Percentiles rank a stretch among this genome's conserved stretches.
phyloP scores from a whole-genome alignment of 2,797 vertebrate genomes.

The Phrynocephalus guinanensis region DNA sequence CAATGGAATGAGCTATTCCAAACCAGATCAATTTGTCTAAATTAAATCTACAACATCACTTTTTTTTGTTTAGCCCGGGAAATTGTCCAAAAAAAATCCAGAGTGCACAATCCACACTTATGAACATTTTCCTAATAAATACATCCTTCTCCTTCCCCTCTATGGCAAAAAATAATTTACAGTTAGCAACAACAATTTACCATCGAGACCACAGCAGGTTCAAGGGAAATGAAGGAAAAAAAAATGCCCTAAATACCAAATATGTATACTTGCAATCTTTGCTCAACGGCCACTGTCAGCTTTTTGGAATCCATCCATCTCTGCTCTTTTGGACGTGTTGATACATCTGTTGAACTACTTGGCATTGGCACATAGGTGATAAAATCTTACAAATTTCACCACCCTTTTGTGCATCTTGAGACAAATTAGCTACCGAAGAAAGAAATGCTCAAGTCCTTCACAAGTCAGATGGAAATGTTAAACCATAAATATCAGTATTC shows the following conservation, averaged over 20 bases:
- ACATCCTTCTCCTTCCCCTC: neutral
- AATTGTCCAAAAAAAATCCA: slow-evolving; percentile 63
- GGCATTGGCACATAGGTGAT: slow-evolving; percentile 20
- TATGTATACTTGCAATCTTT: neutral
- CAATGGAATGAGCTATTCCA: slow-evolving; percentile 22
- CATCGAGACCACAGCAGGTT: neutral
- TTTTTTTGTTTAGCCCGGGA: slow-evolving; percentile 49
- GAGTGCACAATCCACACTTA: slow-evolving; percentile 43
- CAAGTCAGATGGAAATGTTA: slow-evolving; percentile 46
- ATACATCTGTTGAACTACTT: slow-evolving; percentile 38
- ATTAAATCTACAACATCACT: slow-evolving; percentile 35
- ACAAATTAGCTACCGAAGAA: slow-evolving; percentile 51
- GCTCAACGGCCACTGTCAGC: neutral
- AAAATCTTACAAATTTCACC: slow-evolving; percentile 30
- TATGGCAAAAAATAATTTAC: slow-evolving; percentile 31
- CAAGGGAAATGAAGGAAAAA: neutral
- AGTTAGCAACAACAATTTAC: slow-evolving; percentile 53
- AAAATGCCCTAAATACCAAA: neutral
- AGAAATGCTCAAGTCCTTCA: slow-evolving; percentile 35
- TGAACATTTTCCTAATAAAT: slow-evolving; percentile 40
- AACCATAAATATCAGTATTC: slow-evolving; percentile 38
- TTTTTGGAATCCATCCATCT: neutral
- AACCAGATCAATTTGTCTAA: slow-evolving; percentile 39
- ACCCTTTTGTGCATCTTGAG: slow-evolving; percentile 43
- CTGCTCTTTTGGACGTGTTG: neutral